Evolutionary conservation across 2,888 invertebrate species (phyloP).

Genomic region (Busseola fusca): DNA sequence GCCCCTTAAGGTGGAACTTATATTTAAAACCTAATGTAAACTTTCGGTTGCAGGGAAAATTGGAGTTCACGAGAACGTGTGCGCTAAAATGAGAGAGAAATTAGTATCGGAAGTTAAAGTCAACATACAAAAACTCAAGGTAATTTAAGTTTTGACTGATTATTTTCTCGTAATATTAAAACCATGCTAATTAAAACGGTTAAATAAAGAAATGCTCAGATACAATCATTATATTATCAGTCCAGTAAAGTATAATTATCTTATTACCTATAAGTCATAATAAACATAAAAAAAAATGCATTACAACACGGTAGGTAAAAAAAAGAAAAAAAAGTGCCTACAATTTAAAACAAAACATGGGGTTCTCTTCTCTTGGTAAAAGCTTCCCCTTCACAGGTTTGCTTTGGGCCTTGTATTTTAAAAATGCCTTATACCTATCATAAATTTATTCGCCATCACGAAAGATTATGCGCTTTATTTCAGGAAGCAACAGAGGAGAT

Average conservation of each 20-base stretch:
- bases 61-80: constrained; percentile 94
- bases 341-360: not conserved
- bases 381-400: not conserved
- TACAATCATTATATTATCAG: not conserved
- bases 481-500: constrained; percentile 93
- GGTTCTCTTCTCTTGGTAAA: not conserved
- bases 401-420: not conserved
- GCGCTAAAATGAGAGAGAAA: constrained; percentile 94
- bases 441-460: not conserved
- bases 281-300: not conserved
- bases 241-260: not conserved
- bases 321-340: too few species aligned
- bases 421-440: too few species aligned
- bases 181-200: not conserved
- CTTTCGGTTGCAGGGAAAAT: constrained; percentile 84
- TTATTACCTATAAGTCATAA: not conserved
- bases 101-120: constrained; percentile 93
- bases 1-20: not conserved
- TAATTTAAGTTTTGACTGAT: constrained; percentile 66
- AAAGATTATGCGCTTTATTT: constrained; percentile 53
- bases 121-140: constrained; percentile 93
- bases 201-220: not conserved
- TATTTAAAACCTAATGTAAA: not conserved
- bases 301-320: too few species aligned
- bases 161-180: not conserved